Base-by-base conservation (phyloP, 2,888 invertebrate genomes). In the Drosophila mayaguana region DNA sequence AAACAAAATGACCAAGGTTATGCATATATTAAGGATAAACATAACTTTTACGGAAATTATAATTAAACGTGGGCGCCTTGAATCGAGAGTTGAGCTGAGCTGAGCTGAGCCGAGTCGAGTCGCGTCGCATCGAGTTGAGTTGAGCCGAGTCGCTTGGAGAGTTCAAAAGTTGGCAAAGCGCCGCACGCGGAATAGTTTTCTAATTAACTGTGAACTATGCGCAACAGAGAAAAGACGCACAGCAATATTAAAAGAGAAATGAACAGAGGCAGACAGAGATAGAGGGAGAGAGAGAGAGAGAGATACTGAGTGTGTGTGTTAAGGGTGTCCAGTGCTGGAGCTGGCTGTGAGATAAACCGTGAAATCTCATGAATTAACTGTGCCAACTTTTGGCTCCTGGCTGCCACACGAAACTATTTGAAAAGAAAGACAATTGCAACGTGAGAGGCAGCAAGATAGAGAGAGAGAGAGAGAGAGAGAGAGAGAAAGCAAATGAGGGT, bases 391-490 rank as follows among this genome's bases (percentile, higher is more conserved):
- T 78, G 86, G 78, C 67, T 74, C 56, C 59, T 62, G 61, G 64
- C 78, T 70, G 73, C 64, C 70, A 62, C 80, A 80, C 64, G 78
- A 87, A 84, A 84, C 83, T 84, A 84, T 84, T 87, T 72, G 67
- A 81, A 87, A 87, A 79, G 83, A 88, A 83, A 89, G 84, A 89
- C 89, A 84, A 89, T 89, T 89, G 89, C 82, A 81, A 65, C 72
- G 54, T 69, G 18, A 34, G 34, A 42, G 28, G n/a, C 20, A 32
- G 18, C 32, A 6, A 50, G 11, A 12, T 22, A 18, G 25, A 5
- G 32, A 32, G 20, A 42, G n/a, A 32, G 46, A 25, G 20, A 36
- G 16, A 12, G 43, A 14, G 20, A 42, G 28, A 22, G 32, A 2
- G 18, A 34, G 50, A 48, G 11, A 14, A 20, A 18, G 20, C 2